A percentile compares a stretch with the other conserved stretches of the same genome.
phyloP scores from a whole-genome alignment of 2,113 vertebrate species.

The Gambusia holbrooki region DNA sequence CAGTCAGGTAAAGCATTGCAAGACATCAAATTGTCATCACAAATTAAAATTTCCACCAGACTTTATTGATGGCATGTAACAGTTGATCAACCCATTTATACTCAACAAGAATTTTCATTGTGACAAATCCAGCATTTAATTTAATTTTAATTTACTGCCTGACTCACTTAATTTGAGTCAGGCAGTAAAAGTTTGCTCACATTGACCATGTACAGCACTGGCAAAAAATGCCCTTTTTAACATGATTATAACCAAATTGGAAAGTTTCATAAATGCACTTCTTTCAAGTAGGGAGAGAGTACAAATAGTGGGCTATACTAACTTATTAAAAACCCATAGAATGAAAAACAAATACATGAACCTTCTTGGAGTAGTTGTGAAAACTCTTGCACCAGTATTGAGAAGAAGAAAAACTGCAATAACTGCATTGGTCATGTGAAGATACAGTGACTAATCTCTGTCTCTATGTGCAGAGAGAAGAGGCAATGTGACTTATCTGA shows the following conservation, averaged over 20 bases:
- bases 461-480: neutral
- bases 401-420: neutral
- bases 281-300: neutral
- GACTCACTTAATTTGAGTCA: neutral
- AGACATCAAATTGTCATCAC: neutral
- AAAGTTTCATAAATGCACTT: neutral
- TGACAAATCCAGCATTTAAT: neutral
- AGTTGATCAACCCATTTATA: neutral
- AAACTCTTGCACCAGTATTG: neutral
- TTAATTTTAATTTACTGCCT: too few species aligned
- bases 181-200: neutral
- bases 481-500: neutral
- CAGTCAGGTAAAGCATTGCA: neutral
- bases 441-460: neutral
- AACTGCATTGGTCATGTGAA: neutral
- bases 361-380: too few species aligned
- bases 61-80: neutral
- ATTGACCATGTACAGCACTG: neutral
- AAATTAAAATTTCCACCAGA: neutral
- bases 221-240: neutral
- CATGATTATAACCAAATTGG: too few species aligned
- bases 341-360: too few species aligned
- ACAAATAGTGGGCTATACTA: neutral
- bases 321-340: neutral
- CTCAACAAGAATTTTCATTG: neutral